Evolutionary conservation across 2,797 vertebrate genomes (phyloP).

Genomic region (Malurus splendens): DNA sequence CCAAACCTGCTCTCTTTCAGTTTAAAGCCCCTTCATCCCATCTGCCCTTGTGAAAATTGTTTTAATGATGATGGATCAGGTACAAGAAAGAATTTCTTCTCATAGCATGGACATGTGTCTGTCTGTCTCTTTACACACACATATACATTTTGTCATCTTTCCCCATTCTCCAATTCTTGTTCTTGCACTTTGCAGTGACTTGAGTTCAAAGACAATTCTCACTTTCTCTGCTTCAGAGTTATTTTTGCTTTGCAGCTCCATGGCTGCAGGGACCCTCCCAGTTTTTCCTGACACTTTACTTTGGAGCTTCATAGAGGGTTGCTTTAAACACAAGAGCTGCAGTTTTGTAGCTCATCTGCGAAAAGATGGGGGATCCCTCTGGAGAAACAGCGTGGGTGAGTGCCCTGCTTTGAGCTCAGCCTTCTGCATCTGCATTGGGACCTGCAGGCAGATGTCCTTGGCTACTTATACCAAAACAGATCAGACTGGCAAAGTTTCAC

Average conservation of each 20-base stretch:
- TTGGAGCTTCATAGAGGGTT: not conserved
- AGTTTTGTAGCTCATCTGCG: not conserved
- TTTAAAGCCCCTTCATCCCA: not conserved
- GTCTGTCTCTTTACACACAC: not conserved
- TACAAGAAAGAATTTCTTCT: not conserved
- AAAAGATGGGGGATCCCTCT: not conserved
- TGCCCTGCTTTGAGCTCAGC: not conserved
- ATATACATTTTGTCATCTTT: not conserved
- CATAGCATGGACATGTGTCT: not conserved
- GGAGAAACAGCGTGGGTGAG: accelerated
- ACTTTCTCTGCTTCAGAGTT: not conserved
- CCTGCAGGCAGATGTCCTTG: not conserved
- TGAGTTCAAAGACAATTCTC: not conserved
- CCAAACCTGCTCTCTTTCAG: not conserved
- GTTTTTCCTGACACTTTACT: not conserved
- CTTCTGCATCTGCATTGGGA: not conserved
- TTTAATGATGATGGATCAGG: not conserved
- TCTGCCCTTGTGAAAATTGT: not conserved
- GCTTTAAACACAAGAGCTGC: not conserved
- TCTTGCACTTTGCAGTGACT: not conserved
- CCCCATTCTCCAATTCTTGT: not conserved
- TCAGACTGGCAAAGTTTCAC: not conserved
- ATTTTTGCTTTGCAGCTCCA: not conserved
- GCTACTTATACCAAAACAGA: not conserved
- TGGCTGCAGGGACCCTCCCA: not conserved